Conservation (phyloP, 1,140 invertebrate genomes). For the Magallana ariakensis region DNA sequence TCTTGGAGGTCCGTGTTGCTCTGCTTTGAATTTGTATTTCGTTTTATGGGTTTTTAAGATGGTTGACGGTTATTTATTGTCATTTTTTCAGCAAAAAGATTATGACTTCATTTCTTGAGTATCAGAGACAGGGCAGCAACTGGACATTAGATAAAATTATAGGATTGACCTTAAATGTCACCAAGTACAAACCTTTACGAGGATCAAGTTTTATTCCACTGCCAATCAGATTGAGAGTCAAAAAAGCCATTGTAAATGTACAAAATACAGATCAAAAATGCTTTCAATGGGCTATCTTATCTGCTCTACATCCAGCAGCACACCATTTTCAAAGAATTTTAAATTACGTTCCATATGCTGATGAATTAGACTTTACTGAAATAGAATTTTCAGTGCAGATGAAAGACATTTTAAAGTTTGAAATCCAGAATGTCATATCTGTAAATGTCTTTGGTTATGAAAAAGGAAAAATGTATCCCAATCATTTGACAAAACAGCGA, state of each 20-base stretch:
- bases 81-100: no score
- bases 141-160: no score
- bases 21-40: no score
- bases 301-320: constrained; percentile 38
- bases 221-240: constrained; percentile 42
- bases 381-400: constrained; percentile 26
- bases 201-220: constrained; percentile 53
- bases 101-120: no score
- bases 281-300: constrained; percentile 29
- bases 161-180: constrained; percentile 36
- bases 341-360: constrained; percentile 29
- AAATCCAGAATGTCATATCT: constrained; percentile 31
- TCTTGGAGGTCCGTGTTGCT: no score
- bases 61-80: no score
- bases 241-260: constrained; percentile 46
- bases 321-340: not conserved
- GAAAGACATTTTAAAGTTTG: constrained; percentile 37
- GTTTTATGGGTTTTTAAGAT: no score
- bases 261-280: constrained; percentile 14
- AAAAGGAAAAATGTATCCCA: constrained; percentile 9
- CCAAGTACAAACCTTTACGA: constrained; percentile 39
- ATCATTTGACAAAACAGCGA: constrained; percentile 38
- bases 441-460: constrained; percentile 51
- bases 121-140: no score
- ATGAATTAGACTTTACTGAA: no score